These are phyloP conservation scores for Drosophila ananassae DNA, from an alignment of 1,140 invertebrate genomes.

Conservation along the genomic window DNA sequence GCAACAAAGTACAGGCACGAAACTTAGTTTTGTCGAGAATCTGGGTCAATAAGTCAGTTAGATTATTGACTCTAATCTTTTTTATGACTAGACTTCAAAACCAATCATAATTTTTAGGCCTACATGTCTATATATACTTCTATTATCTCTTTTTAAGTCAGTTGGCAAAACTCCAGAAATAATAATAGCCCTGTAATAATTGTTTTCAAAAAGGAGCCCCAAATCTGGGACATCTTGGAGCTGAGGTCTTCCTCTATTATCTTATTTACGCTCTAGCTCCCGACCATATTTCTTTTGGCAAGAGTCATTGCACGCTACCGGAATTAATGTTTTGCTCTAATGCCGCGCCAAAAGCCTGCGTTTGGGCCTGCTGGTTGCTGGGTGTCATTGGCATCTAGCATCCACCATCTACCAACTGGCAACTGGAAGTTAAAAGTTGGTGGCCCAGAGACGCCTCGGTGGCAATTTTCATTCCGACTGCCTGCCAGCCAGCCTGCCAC, in stretches of 20 bases:
- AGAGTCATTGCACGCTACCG: conserved; percentile 44
- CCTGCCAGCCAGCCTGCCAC: conserved; percentile 16
- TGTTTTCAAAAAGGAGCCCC: neutral
- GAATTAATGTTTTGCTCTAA: conserved; percentile 41
- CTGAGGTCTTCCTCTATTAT: neutral
- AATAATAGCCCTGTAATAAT: neutral
- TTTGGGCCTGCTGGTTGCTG: conserved; percentile 4
- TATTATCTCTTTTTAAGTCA: too few species aligned
- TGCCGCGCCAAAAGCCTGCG: conserved; percentile 9
- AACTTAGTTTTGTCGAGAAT: neutral
- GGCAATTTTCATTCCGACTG: conserved; percentile 27
- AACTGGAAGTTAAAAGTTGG: neutral
- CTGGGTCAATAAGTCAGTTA: conserved; percentile 1
- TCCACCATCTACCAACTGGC: neutral
- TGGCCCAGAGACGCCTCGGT: conserved; percentile 11
- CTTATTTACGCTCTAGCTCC: conserved; percentile 32
- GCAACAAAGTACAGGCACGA: neutral
- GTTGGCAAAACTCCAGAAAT: too few species aligned
- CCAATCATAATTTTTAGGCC: too few species aligned
- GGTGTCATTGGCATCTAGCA: conserved; percentile 36
- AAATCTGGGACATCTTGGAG: neutral
- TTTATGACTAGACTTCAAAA: neutral
- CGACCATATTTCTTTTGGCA: conserved; percentile 12
- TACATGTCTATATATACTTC: too few species aligned
- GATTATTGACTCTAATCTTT: neutral